Evolutionary conservation across 2,888 invertebrate genomes (phyloP), one percentile per base, ranked within the genome.

Genomic region (Watsonalla cultraria): DNA sequence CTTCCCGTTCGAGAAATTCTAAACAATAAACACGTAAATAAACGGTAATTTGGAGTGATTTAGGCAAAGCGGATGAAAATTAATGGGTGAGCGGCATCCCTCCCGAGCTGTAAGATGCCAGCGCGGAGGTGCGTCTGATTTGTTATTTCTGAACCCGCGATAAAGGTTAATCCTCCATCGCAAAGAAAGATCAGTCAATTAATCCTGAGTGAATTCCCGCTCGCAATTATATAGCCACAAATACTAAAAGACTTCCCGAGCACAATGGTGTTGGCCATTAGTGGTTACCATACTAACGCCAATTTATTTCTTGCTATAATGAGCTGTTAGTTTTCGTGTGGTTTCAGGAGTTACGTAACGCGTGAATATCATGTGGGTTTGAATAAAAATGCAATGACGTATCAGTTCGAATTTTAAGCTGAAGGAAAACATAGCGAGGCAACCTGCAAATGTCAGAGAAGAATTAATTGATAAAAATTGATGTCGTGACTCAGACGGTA

Each of bases 1-100:
- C 66, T 59, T 67, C 62, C n/a, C 54, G 50, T 55, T 51, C 59
- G 58, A 57, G 39, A 52, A 53, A 63, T 62, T 55, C 54, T 54
- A 54, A 66, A 68, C 66, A 70, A 72, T 71, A 70, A 69, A 71
- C 62, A 61, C 59, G 62, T 59, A 73, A 72, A 74, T 73, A 74
- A 76, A 68, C 70, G 70, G 62, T 70, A 71, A 74, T 75, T 70
- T 68, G 54, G 60, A 60, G 68, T 68, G 75, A 76, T 76, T 76
- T 72, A 73, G 70, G 70, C 66, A 72, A 74, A 77, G 65, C 74
- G 75, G 75, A 77, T 74, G 74, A 70, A 75, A 78, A 80, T 80
- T 75, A 78, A 80, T 80, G 74, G 74, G 73, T 62, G 71, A 58
- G 65, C 54, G 61, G 63, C 63, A 65, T 58, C 49, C 54, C 54